These are phyloP conservation scores for Sphinx pinastri DNA, from an alignment of 2,888 invertebrate genomes.

Conservation along the genomic window DNA sequence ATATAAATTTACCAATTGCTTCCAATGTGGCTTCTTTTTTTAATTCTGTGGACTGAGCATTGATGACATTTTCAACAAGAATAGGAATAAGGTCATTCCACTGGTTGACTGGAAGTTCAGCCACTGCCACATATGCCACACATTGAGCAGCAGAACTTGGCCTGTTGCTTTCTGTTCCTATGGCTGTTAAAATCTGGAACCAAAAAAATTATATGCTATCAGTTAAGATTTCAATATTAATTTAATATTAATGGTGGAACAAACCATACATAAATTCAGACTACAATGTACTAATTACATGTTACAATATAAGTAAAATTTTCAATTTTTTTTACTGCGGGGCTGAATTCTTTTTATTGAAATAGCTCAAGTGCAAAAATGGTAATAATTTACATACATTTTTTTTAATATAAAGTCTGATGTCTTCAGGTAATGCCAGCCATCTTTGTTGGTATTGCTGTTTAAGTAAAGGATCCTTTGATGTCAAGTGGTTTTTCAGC, in stretches of 20 bases:
- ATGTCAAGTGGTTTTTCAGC: constrained; percentile 98
- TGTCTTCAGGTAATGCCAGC: constrained; percentile 94
- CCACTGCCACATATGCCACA: constrained; percentile 98
- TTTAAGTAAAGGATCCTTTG: constrained; percentile 94
- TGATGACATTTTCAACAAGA: constrained; percentile 96
- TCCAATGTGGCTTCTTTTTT: constrained; percentile 98
- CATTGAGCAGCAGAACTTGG: constrained; percentile 99
- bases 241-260: background rate
- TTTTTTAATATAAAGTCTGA: constrained; percentile 94
- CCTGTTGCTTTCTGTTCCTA: constrained; percentile 97
- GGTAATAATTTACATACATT: constrained; percentile 87
- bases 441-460: constrained; percentile 95
- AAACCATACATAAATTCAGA: no score
- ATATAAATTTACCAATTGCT: constrained; percentile 89
- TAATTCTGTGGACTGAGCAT: constrained; percentile 93
- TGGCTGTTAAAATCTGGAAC: constrained; percentile 92
- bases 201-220: background rate
- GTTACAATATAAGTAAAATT: no score
- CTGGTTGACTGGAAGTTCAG: constrained; percentile 95
- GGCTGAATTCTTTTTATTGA: no score
- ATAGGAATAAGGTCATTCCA: constrained; percentile 96
- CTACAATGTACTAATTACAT: no score
- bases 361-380: background rate
- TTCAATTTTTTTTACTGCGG: no score
- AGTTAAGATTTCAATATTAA: background rate